Evolutionary conservation across 2,888 invertebrate genomes (phyloP).

Genomic region (Calephelis perditalis): DNA sequence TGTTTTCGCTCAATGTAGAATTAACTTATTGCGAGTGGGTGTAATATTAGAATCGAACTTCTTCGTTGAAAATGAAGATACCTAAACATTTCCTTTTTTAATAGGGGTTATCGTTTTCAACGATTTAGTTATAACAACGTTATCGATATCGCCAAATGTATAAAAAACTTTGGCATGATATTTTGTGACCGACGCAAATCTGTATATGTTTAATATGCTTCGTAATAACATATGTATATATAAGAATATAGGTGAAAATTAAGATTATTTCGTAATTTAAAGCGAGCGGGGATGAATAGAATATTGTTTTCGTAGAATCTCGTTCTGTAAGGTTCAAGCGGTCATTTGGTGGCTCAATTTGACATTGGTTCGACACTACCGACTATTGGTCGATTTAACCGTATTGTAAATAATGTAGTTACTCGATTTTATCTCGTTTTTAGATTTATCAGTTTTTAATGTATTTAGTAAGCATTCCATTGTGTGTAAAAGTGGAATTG

Average conservation of each 20-base stretch:
- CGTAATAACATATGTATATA: conserved; percentile 10
- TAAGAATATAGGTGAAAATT: conserved; percentile 1
- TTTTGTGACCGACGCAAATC: not conserved
- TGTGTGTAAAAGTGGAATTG: conserved; percentile 49
- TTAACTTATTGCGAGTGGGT: conserved; percentile 23
- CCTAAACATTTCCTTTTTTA: conserved; percentile 17
- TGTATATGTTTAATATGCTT: conserved; percentile 9
- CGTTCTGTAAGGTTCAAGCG: conserved; percentile 23
- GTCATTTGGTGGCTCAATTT: conserved; percentile 39
- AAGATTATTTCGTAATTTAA: conserved; percentile 2
- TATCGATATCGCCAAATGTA: conserved; percentile 4
- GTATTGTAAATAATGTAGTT: conserved; percentile 44
- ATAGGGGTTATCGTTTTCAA: conserved; percentile 5
- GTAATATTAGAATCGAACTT: conserved; percentile 20
- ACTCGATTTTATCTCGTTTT: conserved; percentile 23
- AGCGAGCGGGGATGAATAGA: not conserved
- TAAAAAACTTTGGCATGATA: conserved; percentile 2
- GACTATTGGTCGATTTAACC: conserved; percentile 31
- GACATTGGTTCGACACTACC: conserved; percentile 36
- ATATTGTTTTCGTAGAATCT: conserved; percentile 25
- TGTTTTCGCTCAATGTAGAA: conserved; percentile 58
- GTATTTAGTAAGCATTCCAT: conserved; percentile 61
- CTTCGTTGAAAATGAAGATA: conserved; percentile 17
- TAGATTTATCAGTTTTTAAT: conserved; percentile 28
- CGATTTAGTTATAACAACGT: conserved; percentile 6